Evolutionary conservation across 2,797 vertebrate species (phyloP), one percentile per base, ranked within the genome.

Genomic region (Gambelia wislizenii): DNA sequence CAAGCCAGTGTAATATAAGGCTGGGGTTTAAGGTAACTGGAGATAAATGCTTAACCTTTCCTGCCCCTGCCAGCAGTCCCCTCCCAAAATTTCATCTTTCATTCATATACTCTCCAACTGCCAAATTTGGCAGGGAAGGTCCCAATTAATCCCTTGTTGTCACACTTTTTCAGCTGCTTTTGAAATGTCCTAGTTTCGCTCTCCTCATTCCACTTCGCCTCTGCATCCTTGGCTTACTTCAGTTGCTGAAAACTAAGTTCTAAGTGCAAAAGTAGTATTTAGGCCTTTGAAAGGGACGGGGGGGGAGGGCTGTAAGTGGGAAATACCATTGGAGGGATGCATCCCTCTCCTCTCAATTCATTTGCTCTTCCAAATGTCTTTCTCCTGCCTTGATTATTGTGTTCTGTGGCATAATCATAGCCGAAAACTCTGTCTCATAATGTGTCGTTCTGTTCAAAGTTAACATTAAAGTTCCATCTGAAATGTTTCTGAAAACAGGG

Each of bases 401-500:
- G 6, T 49, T 56, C 76, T 14, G 0, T 8, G 47, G 25, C 25
- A 76, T 69, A 56, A 25, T 67, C 36, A 22, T 36, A 33, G 39
- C 27, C 16, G 30, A 49, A 25, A 76, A 54, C 22, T 39, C 72
- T 27, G 4, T 44, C 36, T 78, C 56, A 84, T 61, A 72, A 61
- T 30, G 39, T n/a, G 6, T 52, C n/a, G 30, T 39, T 89, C 61
- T 74, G 16, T 84, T n/a, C 33, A 78, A 78, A 67, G 0, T 0
- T 33, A 75, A n/a, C 20, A n/a, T 86, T 81, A 82, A 82, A 64
- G 75, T 30, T n/a, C 18, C 42, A 64, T 44, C 78, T n/a, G 52
- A 39, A 49, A n/a, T 56, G 16, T 9, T 69, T 91, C 89, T 54
- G 88, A 93, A 33, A 56, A 39, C 87, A 89, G 88, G 6, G 87